phyloP scores from a whole-genome alignment of 2,797 vertebrate species.

The Sebastes jordani region DNA sequence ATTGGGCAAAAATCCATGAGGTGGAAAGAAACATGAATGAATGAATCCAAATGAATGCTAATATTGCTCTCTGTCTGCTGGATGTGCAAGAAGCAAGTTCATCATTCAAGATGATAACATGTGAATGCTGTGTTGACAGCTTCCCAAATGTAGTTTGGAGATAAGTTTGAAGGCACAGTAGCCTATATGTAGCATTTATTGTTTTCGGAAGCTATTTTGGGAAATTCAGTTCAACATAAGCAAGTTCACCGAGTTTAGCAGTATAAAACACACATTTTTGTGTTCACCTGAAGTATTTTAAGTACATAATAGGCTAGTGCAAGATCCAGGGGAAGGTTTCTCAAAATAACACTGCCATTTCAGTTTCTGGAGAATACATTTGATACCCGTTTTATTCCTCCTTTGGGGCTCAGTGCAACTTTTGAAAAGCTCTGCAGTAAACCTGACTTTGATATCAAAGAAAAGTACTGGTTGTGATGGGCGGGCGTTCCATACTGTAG shows the following conservation, averaged over 20 bases:
- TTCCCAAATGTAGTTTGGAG: background rate
- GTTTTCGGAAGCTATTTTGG: background rate
- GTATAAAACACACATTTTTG: background rate
- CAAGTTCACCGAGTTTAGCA: background rate
- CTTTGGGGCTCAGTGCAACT: constrained; percentile 42
- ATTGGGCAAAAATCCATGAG: no score
- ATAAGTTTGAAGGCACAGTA: background rate
- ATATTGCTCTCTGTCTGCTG: background rate
- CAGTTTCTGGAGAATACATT: constrained; percentile 29
- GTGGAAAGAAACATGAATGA: background rate
- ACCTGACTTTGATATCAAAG: constrained; percentile 52
- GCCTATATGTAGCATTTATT: background rate
- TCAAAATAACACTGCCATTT: constrained; percentile 23
- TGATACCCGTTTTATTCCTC: constrained; percentile 25
- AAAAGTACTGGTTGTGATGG: constrained; percentile 19
- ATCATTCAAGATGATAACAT: background rate
- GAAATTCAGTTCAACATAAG: background rate
- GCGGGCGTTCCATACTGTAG: constrained; percentile 33
- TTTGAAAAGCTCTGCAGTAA: constrained; percentile 49
- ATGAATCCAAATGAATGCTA: background rate
- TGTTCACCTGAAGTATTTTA: constrained; percentile 4
- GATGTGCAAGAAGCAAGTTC: background rate
- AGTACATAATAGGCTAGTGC: background rate
- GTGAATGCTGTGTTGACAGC: background rate
- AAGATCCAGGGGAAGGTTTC: constrained; percentile 5